Conservation (phyloP, 2,888 invertebrate species). For the Drosophila helvetica region DNA sequence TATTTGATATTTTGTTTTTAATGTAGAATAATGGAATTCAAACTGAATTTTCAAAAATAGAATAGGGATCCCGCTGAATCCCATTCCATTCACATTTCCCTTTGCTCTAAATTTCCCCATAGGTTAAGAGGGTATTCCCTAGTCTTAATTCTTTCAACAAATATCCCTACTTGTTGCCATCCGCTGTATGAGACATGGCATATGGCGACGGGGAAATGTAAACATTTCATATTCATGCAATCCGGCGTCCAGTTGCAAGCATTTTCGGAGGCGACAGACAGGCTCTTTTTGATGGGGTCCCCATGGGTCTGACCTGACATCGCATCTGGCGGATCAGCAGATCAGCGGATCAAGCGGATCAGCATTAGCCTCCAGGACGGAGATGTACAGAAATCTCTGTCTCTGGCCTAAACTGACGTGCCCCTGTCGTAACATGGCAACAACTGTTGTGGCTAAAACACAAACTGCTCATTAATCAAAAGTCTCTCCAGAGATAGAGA, state of each 20-base stretch:
- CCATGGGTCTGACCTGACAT: constrained; percentile 33
- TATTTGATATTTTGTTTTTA: no score
- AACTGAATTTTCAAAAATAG: no score
- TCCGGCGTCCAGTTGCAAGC: constrained; percentile 32
- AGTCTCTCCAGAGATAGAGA: not conserved
- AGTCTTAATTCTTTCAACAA: not conserved
- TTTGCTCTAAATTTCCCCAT: not conserved
- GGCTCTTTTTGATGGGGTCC: constrained; percentile 32
- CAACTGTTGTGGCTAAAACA: constrained; percentile 64
- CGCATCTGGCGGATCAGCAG: constrained; percentile 18
- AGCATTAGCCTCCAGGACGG: constrained; percentile 18
- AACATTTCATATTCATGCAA: constrained; percentile 57
- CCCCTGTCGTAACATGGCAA: constrained; percentile 77
- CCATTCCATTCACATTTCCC: not conserved
- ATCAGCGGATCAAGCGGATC: constrained; percentile 1
- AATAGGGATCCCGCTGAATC: no score
- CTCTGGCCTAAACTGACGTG: constrained; percentile 68
- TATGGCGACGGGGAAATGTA: constrained; percentile 68
- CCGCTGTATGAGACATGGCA: constrained; percentile 12
- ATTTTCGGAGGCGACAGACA: constrained; percentile 48
- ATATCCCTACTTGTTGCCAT: not conserved
- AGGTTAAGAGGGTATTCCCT: not conserved
- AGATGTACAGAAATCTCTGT: constrained; percentile 23
- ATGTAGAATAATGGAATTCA: no score
- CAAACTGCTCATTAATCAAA: constrained; percentile 50